Base-by-base conservation (phyloP, 2,888 invertebrate species). In the Acanthosepion esculentum region DNA sequence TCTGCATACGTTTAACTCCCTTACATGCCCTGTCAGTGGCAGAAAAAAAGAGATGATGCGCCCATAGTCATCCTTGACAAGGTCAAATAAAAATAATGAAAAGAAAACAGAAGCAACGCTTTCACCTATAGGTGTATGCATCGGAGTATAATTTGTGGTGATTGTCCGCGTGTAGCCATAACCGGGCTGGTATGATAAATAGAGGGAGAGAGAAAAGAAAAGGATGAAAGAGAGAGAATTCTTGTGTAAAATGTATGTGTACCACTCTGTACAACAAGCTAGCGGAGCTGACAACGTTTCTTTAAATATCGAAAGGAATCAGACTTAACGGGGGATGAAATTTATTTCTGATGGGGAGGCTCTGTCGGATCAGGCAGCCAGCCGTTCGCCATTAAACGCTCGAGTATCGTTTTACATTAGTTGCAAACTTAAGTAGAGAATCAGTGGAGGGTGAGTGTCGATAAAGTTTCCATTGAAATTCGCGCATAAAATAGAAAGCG, bases 291-390 rank as follows among this genome's bases (percentile, higher is more conserved):
- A n/a, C n/a, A 78, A 15, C 23, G 78, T 78, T 33, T 78, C 78
- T 78, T 78, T 78, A 78, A 78, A 78, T 78, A 78, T 78, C 78
- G 78, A 78, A 78, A n/a, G 78, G n/a, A 78, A 78, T 78, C 78
- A 33, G 78, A 78, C 78, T 78, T n/a, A 78, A 78, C 78, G 78
- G 78, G n/a, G 78, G 78, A 78, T 78, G 78, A n/a, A 78, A 78
- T 78, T 78, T 78, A 78, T 78, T 78, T 78, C 78, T 78, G 78
- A 78, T 78, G 78, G 78, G n/a, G 78, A 78, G 78, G n/a, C 78
- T n/a, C 78, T 78, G 78, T 78, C n/a, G 78, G 78, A 78, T 78
- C 78, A 78, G 78, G n/a, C 78, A 78, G n/a, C 33, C 78, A 78
- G 78, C 78, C 78, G n/a, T 78, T 78, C 33, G 78, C 78, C 78